Base-by-base conservation (phyloP, 2,888 invertebrate genomes). In the Seira sanloemensis region DNA sequence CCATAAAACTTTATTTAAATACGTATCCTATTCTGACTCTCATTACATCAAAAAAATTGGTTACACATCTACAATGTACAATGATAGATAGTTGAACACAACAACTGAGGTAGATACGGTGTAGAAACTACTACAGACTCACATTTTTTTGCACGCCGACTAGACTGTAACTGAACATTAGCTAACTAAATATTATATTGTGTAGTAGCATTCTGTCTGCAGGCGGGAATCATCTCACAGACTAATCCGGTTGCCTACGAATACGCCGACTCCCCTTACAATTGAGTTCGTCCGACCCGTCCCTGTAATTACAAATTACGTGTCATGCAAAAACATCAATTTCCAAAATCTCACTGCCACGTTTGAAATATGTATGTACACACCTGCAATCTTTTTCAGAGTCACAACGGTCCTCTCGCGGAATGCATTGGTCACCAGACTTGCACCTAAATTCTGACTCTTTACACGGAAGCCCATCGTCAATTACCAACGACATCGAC, bases 371-470 rank as follows among this genome's bases (percentile, higher is more conserved):
- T 37, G 46, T n/a, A n/a, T n/a, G n/a, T n/a, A n/a, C n/a, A n/a
- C n/a, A n/a, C 54, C 24, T 66, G 73, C 87, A 87, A 23, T 87
- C 86, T n/a, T 78, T 81, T 46, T 86, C 87, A 1, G 18, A 37
- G 58, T 87, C 86, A 66, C 87, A 87, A 0, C 87, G 79, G 26
- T 87, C 85, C 25, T 82, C 86, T 62, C 86, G 80, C 7, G 87
- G 74, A 74, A 88, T 82, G 26, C 88, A 88, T 54, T 88, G 88
- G 46, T 86, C 84, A 16, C 87, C 88, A 1, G 86, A 86, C 37
- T 83, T 85, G 66, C 88, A 88, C 24, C 77, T 75, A 68, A 87
- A 88, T 65, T 88, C 87, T 19, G 72, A 62, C 1, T 71, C 66
- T 26, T 75, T 78, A 50, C 87, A 87, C 7, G 69, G 37, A 21